Percentiles rank a stretch among this genome's conserved stretches.
Conservation (phyloP, 2,888 invertebrate species). For the Hirudinaria manillensis region DNA sequence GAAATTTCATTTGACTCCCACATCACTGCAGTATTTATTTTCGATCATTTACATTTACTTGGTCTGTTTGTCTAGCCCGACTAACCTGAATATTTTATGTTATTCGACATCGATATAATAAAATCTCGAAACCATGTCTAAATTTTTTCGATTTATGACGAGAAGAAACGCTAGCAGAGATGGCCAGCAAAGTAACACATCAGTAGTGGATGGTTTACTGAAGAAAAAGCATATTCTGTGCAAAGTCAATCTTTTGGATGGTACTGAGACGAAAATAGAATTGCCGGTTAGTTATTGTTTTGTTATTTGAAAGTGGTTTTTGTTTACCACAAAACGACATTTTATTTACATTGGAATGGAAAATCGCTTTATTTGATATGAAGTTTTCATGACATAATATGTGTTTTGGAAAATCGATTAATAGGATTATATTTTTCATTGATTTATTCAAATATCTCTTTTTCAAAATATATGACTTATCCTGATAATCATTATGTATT, state of each 20-base stretch:
- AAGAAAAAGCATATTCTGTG: not conserved
- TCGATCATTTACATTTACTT: too few species aligned
- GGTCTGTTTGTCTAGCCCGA: too few species aligned
- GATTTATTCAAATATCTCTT: too few species aligned
- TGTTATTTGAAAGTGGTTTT: not conserved
- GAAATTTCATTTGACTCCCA: too few species aligned
- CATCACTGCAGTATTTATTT: too few species aligned
- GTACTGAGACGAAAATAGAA: not conserved
- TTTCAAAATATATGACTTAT: too few species aligned
- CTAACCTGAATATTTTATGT: too few species aligned
- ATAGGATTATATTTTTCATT: too few species aligned
- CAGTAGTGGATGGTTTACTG: not conserved
- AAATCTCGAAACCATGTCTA: not conserved
- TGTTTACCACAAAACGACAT: not conserved
- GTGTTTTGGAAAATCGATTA: too few species aligned
- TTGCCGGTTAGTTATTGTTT: conserved; percentile 6
- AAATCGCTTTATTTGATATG: not conserved
- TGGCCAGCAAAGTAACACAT: not conserved
- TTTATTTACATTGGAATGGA: not conserved
- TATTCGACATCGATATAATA: too few species aligned
- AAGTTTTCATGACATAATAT: not conserved
- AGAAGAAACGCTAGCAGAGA: not conserved
- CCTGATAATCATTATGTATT: too few species aligned
- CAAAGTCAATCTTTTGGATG: conserved; percentile 6
- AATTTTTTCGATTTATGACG: conserved; percentile 13